Evolutionary conservation across 2,797 vertebrate genomes (phyloP).

Genomic region (Danio aesculapii): DNA sequence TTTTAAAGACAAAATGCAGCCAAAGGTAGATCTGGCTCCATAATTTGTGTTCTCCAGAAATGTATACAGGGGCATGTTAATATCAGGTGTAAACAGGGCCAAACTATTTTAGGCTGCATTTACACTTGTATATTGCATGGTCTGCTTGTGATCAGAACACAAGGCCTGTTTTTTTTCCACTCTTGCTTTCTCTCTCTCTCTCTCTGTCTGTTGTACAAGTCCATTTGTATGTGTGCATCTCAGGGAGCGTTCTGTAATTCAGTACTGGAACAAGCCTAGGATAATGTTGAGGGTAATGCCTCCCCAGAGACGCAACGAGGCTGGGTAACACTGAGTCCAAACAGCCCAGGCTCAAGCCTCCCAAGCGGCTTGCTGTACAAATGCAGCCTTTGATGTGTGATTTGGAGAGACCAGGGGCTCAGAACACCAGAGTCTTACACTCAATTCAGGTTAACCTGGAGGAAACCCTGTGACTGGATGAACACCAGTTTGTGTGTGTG

Average conservation of each 20-base stretch:
- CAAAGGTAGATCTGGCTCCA: too few relatives aligned
- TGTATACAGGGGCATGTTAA: too few relatives aligned
- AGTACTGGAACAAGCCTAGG: slow-evolving; percentile 90
- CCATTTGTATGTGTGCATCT: slow-evolving; percentile 65
- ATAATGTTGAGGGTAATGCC: slow-evolving; percentile 93
- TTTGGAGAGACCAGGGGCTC: slow-evolving; percentile 68
- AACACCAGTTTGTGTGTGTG: slow-evolving; percentile 18
- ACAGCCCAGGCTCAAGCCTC: slow-evolving; percentile 77
- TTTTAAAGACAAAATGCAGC: too few relatives aligned
- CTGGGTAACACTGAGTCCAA: slow-evolving; percentile 73
- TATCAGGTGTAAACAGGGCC: too few relatives aligned
- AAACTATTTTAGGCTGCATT: too few relatives aligned
- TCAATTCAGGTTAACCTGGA: slow-evolving; percentile 63
- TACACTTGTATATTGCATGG: too few relatives aligned
- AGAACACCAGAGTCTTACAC: slow-evolving; percentile 70
- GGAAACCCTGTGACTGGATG: slow-evolving; percentile 41
- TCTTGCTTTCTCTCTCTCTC: slow-evolving; percentile 19
- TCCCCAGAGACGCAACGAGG: slow-evolving; percentile 84
- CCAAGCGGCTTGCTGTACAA: slow-evolving; percentile 88
- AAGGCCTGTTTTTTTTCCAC: too few relatives aligned
- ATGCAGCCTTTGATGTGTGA: slow-evolving; percentile 89
- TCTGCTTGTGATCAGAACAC: too few relatives aligned
- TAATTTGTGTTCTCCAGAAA: too few relatives aligned
- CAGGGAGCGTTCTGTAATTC: slow-evolving; percentile 90
- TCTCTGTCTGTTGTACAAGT: slow-evolving; percentile 30